Base-by-base conservation (phyloP, 1,140 invertebrate genomes). In the Lamellibrachia luymesi region DNA sequence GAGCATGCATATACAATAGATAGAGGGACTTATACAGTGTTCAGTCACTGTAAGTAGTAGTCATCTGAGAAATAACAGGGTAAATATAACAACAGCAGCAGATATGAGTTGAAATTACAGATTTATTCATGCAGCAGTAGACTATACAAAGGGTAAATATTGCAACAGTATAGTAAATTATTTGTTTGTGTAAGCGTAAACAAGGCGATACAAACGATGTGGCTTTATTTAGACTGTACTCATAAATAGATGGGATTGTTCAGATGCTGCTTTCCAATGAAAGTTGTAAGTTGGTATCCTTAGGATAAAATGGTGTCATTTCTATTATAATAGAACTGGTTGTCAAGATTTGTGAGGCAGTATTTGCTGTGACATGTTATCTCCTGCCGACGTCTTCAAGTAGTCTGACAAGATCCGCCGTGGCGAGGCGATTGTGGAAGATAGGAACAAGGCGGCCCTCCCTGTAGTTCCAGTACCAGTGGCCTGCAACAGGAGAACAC, bases 321-420 rank as follows among this genome's bases (percentile, higher is more conserved):
- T 38, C 38, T 38, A 38, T 38, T 38, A 38, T 38, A 38, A 38
- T 38, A 38, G 38, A 38, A 38, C 38, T 38, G 38, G 38, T 38
- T 38, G 38, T 38, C 38, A 38, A 38, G 38, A 38, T 38, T 38
- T 38, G 38, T 38, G 38, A 38, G 38, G 38, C 38, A 38, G 38
- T 38, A 38, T 38, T 38, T 38, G 38, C 38, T 38, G 38, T 38
- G 38, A 38, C 38, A 38, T 38, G 38, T 38, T 80, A 80, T 80
- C 25, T 80, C 17, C 13, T 80, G 64, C 91, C 91, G 13, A 91
- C 91, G 27, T 91, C 38, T n/a, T 91, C 91, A 13, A 91, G 51
- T 50, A 91, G 51, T 91, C 51, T 91, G 91, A 91, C 91, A n/a
- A 91, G 91, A 13, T 91, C 49, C 2, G 91, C 91, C 27, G 91